These are phyloP conservation scores for Nannobrachium achirus DNA, from an alignment of 2,113 vertebrate genomes.

Conservation along the genomic window DNA sequence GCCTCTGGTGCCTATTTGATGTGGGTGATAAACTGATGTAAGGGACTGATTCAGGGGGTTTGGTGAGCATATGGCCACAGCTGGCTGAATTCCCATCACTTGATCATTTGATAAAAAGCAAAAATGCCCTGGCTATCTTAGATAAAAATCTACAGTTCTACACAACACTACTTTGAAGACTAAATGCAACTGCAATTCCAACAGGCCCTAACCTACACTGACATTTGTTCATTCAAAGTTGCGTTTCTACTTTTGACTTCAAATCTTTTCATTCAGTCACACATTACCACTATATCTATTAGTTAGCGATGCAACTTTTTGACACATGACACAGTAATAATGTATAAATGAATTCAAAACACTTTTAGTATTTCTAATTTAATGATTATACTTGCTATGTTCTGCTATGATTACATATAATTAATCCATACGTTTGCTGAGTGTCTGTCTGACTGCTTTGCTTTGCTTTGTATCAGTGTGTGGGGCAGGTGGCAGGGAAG, in stretches of 20 bases:
- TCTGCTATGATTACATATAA: slow-evolving; percentile 5
- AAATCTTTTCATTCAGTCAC: too few relatives aligned
- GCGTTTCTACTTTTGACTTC: too few relatives aligned
- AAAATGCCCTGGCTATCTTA: slow-evolving; percentile 12
- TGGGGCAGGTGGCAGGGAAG: slow-evolving; percentile 40
- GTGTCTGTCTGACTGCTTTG: slow-evolving; percentile 22
- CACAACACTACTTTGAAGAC: slow-evolving; percentile 26
- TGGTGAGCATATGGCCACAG: not conserved
- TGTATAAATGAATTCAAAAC: not conserved
- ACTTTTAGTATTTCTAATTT: slow-evolving; percentile 29
- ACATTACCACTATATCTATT: too few relatives aligned
- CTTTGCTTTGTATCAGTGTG: slow-evolving; percentile 46
- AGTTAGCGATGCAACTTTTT: too few relatives aligned
- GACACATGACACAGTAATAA: too few relatives aligned
- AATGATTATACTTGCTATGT: slow-evolving; percentile 30
- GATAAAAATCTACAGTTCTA: slow-evolving; percentile 36
- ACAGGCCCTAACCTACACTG: slow-evolving; percentile 23
- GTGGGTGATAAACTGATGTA: slow-evolving; percentile 12
- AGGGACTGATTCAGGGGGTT: not conserved
- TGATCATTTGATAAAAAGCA: not conserved
- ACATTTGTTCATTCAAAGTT: slow-evolving; percentile 15
- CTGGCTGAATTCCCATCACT: slow-evolving; percentile 10
- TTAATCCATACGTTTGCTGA: slow-evolving; percentile 26
- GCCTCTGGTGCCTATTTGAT: slow-evolving; percentile 19
- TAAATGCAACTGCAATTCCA: slow-evolving; percentile 5